Evolutionary conservation across 2,113 vertebrate genomes (phyloP), one percentile per base, ranked within the genome.

Genomic region (Myotis lucifugus): DNA sequence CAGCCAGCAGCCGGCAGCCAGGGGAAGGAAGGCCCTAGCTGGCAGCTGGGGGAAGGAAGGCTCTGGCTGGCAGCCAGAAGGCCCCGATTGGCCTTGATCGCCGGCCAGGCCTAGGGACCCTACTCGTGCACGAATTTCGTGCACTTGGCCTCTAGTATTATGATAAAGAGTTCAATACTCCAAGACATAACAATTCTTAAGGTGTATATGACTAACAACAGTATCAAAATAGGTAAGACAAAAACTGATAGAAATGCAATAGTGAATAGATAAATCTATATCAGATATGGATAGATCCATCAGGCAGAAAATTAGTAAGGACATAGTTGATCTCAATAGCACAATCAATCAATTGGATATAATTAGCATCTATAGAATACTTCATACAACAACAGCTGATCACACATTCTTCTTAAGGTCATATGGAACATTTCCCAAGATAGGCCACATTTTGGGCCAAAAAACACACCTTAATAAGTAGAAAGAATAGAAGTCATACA

Each of bases 391-490:
- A 61, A 64, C 69, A 40, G 34, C 17, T 66, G 34, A 81, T 73
- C n/a, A 40, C 11, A 67, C n/a, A 85, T 40, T 90, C 79, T 85
- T 90, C n/a, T 85, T 52, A 70, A 90, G 64, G 6, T 90, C 70
- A 72, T 85, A 85, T 52, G 27, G 81, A 61, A 69, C 73, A 70
- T 40, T 85, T 27, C 85, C 81, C 61, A 78, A 70, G 14, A 70
- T 32, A 78, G 27, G 27, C n/a, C 52, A 46, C 61, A 48, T 37
- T 90, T 85, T 2, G 54, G 54, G 34, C 12, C 56, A 54, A 11
- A 88, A 82, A 25, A 4, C 25, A 66, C 15, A 74, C 18, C 15
- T 40, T 74, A 66, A 70, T 19, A n/a, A 85, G 4, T 70, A 61
- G 85, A 50, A 78, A 85, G 23, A 77, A 59, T 37, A 90, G 32